Conservation (phyloP, 2,797 vertebrate species). For the Streptopelia turtur region DNA sequence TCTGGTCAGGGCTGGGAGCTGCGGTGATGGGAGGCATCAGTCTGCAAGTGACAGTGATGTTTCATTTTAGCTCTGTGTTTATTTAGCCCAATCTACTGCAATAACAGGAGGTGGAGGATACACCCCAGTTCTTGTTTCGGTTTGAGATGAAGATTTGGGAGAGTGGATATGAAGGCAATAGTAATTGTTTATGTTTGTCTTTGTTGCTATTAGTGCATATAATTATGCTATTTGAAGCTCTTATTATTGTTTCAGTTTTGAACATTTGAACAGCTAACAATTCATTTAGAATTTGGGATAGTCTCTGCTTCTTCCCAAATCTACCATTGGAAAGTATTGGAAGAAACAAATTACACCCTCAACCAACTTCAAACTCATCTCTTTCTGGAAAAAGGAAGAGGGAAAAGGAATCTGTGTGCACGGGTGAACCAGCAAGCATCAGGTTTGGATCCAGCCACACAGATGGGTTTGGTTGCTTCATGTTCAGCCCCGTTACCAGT, state of each 20-base stretch:
- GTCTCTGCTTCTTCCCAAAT: neutral
- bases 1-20: neutral
- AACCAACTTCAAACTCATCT: neutral
- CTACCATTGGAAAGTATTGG: fast-evolving
- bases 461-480: neutral
- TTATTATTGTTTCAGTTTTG: neutral
- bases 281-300: neutral
- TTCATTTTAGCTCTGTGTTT: neutral
- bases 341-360: neutral
- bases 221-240: neutral
- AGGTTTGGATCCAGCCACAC: neutral
- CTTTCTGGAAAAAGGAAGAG: neutral
- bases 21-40: neutral
- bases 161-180: neutral
- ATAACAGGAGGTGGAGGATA: neutral
- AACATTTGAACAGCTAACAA: neutral
- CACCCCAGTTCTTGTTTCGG: neutral
- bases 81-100: neutral
- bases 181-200: neutral
- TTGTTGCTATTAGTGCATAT: neutral
- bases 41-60: neutral
- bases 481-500: neutral
- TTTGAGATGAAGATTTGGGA: neutral
- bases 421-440: neutral
- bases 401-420: neutral